phyloP scores from a whole-genome alignment of 2,113 vertebrate genomes.

The Anguilla japonica region DNA sequence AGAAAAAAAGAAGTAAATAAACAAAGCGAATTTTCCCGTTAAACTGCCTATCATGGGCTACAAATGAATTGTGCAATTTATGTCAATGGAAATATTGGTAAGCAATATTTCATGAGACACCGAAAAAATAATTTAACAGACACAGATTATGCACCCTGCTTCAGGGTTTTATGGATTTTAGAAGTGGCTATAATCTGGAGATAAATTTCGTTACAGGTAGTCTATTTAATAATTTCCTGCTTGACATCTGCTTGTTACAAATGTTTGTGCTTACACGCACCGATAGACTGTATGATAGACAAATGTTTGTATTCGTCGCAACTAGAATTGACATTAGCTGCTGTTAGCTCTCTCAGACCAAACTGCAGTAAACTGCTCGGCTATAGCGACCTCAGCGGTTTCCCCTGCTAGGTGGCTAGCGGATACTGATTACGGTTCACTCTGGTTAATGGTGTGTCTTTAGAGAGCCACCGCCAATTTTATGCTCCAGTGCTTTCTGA shows the following conservation, averaged over 20 bases:
- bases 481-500: conserved; percentile 48
- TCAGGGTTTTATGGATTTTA: background rate
- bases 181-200: background rate
- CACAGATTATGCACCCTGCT: background rate
- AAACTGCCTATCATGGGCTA: too few species aligned
- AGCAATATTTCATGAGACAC: too few species aligned
- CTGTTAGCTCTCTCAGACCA: background rate
- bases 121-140: too few species aligned
- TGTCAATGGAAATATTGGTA: too few species aligned
- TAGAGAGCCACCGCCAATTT: conserved; percentile 55
- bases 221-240: too few species aligned
- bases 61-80: too few species aligned
- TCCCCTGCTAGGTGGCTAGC: conserved; percentile 25
- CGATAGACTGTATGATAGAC: background rate
- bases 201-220: too few species aligned
- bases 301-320: background rate
- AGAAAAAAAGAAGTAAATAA: too few species aligned
- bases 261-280: too few species aligned
- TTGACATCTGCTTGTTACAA: too few species aligned
- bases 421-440: conserved; percentile 30
- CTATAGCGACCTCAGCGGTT: background rate
- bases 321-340: background rate
- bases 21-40: too few species aligned
- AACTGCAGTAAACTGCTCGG: background rate
- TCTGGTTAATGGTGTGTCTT: conserved; percentile 49